Base-by-base conservation (phyloP, 2,888 invertebrate species). In the Gymnoscelis rufifasciata region DNA sequence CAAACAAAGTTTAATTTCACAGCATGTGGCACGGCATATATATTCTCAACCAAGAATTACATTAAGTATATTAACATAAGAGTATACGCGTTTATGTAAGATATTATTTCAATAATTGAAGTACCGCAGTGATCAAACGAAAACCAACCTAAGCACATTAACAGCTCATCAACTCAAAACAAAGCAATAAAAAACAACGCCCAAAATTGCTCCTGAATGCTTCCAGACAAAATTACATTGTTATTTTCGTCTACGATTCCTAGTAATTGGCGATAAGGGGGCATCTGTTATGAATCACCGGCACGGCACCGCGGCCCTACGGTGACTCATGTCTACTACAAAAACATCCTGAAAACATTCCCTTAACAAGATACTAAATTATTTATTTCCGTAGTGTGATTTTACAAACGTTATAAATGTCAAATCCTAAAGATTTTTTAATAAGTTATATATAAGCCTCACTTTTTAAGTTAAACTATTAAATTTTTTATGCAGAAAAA, bases 281-380 rank as follows among this genome's bases (percentile, higher is more conserved):
- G 48, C 51, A 46, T 55, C 45, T 53, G 55, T 50, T 40, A 53
- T 52, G 54, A 57, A 51, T 57, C 54, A 57, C 15, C 30, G 35
- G 26, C 41, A 29, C 44, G 38, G n/a, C 28, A 37, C 15, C 19
- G 15, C 7, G 24, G 42, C 23, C 41, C 47, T 37, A 31, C 6
- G 37, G 27, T 46, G 44, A 49, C 26, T 33, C 44, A 49, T 26
- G 40, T 24, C 35, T 38, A 15, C n/a, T 24, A 27, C 30, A 47
- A 40, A 40, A 47, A 44, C 40, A 47, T 38, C 26, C 38, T 33
- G 38, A 42, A 38, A 31, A 35, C 13, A 23, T 35, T 11, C 11
- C 35, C 11, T 10, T 33, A 14, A 19, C 19, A n/a, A 31, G 13
- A 7, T 14, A 13, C 12, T 7, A 5, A 14, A 14, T 33, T 4